Percentiles rank a stretch among this genome's conserved stretches.
phyloP scores from a whole-genome alignment of 2,797 vertebrate species.

The Pangasius macronema region DNA sequence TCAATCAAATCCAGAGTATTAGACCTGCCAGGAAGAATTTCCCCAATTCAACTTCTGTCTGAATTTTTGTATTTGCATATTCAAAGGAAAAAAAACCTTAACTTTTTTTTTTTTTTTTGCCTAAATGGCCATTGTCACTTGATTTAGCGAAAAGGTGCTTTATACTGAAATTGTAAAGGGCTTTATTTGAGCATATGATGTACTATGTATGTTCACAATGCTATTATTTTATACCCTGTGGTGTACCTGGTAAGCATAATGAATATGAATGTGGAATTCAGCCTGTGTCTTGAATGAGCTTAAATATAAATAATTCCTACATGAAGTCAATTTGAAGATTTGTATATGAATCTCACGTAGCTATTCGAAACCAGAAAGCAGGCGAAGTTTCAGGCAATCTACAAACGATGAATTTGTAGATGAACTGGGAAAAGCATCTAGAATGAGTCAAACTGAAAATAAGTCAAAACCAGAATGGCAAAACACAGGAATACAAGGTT shows the following conservation, averaged over 20 bases:
- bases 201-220: background rate
- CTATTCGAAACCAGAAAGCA: background rate
- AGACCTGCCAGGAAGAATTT: background rate
- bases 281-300: background rate
- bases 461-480: background rate
- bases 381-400: background rate
- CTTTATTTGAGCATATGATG: background rate
- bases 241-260: background rate
- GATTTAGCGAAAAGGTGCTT: background rate
- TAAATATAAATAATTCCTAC: background rate
- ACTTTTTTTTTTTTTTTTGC: background rate
- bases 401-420: background rate
- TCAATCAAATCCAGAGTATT: background rate
- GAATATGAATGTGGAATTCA: background rate
- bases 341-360: background rate
- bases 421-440: background rate
- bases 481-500: background rate
- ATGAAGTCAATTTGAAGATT: slow-evolving; percentile 2
- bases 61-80: background rate
- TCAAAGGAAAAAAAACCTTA: background rate
- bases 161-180: background rate
- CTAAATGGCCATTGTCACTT: background rate
- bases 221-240: background rate
- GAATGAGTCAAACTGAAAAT: background rate
- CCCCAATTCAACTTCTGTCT: background rate